phyloP scores from a whole-genome alignment of 2,113 vertebrate species.

The Aplodontia rufa region DNA sequence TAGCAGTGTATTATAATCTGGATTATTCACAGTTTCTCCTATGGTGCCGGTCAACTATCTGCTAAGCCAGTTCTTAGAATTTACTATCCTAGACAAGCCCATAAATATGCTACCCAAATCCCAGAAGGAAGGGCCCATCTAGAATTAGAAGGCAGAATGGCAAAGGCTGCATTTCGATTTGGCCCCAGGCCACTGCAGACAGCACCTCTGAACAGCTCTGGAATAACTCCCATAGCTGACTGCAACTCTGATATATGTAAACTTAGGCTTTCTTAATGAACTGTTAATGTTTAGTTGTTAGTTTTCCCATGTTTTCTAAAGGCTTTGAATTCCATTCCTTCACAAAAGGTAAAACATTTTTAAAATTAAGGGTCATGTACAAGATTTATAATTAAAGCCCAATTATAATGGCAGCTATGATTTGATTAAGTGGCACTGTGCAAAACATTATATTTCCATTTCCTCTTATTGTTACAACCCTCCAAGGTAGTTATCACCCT shows the following conservation, averaged over 20 bases:
- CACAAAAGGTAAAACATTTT: background rate
- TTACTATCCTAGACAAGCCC: background rate
- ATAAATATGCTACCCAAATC: background rate
- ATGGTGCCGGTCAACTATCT: background rate
- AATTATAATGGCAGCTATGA: background rate
- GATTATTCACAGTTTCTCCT: background rate
- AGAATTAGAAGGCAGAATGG: background rate
- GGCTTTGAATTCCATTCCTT: slow-evolving; percentile 18
- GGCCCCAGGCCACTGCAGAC: background rate
- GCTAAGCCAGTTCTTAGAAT: background rate
- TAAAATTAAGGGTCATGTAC: background rate
- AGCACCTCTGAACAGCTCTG: background rate
- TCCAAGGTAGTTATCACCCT: background rate
- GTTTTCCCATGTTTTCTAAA: slow-evolving; percentile 2
- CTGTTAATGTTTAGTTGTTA: background rate
- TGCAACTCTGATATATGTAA: background rate
- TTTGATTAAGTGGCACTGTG: background rate
- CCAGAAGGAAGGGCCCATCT: background rate
- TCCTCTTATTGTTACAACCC: background rate
- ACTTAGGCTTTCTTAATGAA: background rate
- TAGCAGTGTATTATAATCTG: background rate
- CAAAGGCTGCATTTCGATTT: background rate
- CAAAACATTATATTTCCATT: background rate
- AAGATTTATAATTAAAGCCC: background rate
- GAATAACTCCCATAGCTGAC: background rate